Evolutionary conservation across 2,797 vertebrate genomes (phyloP).

Genomic region (Diplodus sargus): DNA sequence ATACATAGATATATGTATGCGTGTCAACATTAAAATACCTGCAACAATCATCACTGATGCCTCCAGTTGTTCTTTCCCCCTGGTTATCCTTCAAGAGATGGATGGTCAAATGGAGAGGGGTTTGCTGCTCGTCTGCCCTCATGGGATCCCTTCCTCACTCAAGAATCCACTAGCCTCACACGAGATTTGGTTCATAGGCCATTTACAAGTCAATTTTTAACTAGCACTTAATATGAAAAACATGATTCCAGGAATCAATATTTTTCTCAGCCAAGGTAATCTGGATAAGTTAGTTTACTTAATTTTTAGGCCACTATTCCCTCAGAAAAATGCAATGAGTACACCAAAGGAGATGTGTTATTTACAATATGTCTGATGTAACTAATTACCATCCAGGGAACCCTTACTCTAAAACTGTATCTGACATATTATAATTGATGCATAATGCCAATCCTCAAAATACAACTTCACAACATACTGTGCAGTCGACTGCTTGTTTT

Average conservation of each 20-base stretch:
- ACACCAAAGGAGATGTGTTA: conserved; percentile 61
- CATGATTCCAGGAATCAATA: conserved; percentile 54
- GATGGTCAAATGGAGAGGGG: conserved; percentile 85
- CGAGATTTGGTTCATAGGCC: conserved; percentile 61
- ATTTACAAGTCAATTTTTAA: conserved; percentile 65
- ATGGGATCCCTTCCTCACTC: conserved; percentile 78
- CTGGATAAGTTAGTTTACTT: conserved; percentile 41
- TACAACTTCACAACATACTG: conserved; percentile 55
- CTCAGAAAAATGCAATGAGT: conserved; percentile 55
- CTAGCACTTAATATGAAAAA: conserved; percentile 62
- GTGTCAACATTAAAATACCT: conserved; percentile 90
- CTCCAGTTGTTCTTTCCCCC: conserved; percentile 89
- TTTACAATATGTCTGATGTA: conserved; percentile 53
- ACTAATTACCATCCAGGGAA: conserved; percentile 64
- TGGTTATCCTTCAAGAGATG: conserved; percentile 88
- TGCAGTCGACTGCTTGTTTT: conserved; percentile 68
- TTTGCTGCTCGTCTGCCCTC: conserved; percentile 82
- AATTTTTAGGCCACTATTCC: conserved; percentile 63
- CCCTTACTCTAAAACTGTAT: conserved; percentile 57
- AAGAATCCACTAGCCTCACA: conserved; percentile 77
- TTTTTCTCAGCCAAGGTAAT: conserved; percentile 47
- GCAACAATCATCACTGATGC: conserved; percentile 87
- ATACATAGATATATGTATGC: conserved; percentile 91
- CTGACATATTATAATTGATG: conserved; percentile 54
- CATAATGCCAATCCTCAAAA: conserved; percentile 61